Percentiles rank a stretch among this genome's conserved stretches.
Evolutionary conservation across 1,140 invertebrate genomes (phyloP).

Genomic region (Argopecten irradians): DNA sequence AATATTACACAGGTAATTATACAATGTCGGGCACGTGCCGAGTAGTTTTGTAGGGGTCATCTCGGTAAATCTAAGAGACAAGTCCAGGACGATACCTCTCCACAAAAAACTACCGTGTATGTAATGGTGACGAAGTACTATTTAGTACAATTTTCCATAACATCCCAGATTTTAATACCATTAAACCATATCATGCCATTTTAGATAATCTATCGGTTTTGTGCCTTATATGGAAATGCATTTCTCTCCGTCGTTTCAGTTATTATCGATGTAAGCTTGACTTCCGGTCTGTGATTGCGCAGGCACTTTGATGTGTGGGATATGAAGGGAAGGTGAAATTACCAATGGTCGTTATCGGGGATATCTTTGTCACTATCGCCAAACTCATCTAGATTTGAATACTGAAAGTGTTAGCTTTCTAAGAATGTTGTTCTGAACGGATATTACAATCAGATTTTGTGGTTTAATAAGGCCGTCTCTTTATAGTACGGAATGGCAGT

Average conservation of each 20-base stretch:
- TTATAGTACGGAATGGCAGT: not conserved
- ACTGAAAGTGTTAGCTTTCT: not conserved
- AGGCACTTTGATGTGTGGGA: not conserved
- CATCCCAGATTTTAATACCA: not conserved
- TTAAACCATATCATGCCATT: not conserved
- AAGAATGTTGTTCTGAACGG: not conserved
- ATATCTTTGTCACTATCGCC: not conserved
- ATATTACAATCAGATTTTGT: not conserved
- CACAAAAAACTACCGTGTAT: too few species aligned
- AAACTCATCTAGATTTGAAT: not conserved
- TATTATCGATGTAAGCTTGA: not conserved
- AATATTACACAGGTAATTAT: too few species aligned
- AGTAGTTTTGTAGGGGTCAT: too few species aligned
- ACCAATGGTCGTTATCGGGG: not conserved
- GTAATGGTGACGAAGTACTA: not conserved
- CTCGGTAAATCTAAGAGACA: too few species aligned
- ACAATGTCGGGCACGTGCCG: too few species aligned
- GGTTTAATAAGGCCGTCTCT: not conserved
- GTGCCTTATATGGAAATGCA: not conserved
- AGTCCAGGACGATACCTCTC: too few species aligned
- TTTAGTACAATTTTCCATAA: not conserved
- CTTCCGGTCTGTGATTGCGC: not conserved
- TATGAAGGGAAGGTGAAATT: not conserved
- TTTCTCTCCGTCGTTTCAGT: not conserved
- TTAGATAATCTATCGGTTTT: not conserved